Base-by-base conservation (phyloP, 2,113 vertebrate genomes). In the Sinosuthora webbiana region DNA sequence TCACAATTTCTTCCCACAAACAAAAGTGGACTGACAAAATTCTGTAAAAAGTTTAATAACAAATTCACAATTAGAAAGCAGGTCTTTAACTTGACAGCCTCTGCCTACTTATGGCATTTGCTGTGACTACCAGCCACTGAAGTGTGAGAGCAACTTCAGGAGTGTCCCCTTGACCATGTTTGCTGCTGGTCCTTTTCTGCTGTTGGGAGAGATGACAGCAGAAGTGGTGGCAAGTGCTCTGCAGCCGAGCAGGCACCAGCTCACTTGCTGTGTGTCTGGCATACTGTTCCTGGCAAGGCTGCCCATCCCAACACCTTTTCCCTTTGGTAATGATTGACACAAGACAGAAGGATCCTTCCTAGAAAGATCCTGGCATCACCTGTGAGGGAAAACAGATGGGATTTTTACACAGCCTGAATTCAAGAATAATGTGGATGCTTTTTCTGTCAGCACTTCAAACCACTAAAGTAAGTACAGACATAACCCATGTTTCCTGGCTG, bases 351-450 rank as follows among this genome's bases (percentile, higher is more conserved):
- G 79, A 86, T 74, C 59, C 79, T 94, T 94, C 88, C 75, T 93
- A 69, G 88, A 92, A 90, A 95, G 90, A 93, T 90, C 59, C 94
- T 94, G 90, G 90, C 84, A 68, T 95, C 84, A 89, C 90, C 93
- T 95, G 77, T 75, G 89, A 71, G 68, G 83, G 76, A 68, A 89
- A 92, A 56, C 90, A 90, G 83, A 94, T 95, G 90, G 85, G 52
- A 60, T 78, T 79, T 94, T 94, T 83, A 73, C 76, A 88, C 64
- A 83, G 83, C 45, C 50, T 90, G 80, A 87, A 78, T 95, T 90
- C 56, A 70, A 47, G 63, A 79, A 63, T 90, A 84, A 60, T 50
- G 76, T 90, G 64, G 52, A 39, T 75, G 65, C 56, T 93, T 94
- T 70, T 85, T 83, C 73, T 91, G 73, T 94, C 80, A 92, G 64